Conservation (phyloP, 2,888 invertebrate species). For the Idaea biselata region DNA sequence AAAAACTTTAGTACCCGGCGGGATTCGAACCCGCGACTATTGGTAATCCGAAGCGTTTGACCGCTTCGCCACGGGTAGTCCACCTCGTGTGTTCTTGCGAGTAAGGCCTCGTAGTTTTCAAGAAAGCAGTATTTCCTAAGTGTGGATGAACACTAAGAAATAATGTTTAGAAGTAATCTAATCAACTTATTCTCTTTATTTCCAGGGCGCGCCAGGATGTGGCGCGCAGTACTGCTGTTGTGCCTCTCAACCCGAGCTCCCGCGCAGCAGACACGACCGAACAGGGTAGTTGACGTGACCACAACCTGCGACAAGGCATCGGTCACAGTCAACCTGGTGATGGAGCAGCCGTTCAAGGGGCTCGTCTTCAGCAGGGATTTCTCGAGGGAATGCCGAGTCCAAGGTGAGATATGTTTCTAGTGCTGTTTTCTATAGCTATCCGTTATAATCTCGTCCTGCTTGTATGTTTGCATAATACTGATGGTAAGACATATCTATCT, state of each 20-base stretch:
- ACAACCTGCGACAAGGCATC: constrained; percentile 83
- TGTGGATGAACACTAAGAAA: too few relatives aligned
- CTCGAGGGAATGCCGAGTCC: constrained; percentile 84
- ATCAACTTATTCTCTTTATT: constrained; percentile 15
- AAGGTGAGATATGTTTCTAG: constrained; percentile 61
- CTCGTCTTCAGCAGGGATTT: constrained; percentile 88
- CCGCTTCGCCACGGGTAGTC: too few relatives aligned
- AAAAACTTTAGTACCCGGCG: too few relatives aligned
- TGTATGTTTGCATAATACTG: too few relatives aligned
- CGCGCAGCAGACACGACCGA: constrained; percentile 56
- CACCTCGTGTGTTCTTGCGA: too few relatives aligned
- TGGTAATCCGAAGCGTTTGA: too few relatives aligned
- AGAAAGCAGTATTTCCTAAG: too few relatives aligned
- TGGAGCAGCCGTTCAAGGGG: constrained; percentile 85
- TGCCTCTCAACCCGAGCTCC: constrained; percentile 38
- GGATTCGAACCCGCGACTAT: too few relatives aligned
- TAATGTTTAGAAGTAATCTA: not conserved
- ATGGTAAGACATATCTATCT: too few relatives aligned
- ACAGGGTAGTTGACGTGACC: constrained; percentile 80
- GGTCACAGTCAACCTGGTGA: constrained; percentile 81
- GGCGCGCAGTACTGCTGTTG: constrained; percentile 56
- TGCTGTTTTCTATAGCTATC: not conserved
- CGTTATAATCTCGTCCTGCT: too few relatives aligned
- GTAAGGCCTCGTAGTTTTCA: too few relatives aligned
- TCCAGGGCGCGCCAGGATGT: constrained; percentile 62